Base-by-base conservation (phyloP, 2,888 invertebrate genomes). In the Rhamphomyia laevipes region DNA sequence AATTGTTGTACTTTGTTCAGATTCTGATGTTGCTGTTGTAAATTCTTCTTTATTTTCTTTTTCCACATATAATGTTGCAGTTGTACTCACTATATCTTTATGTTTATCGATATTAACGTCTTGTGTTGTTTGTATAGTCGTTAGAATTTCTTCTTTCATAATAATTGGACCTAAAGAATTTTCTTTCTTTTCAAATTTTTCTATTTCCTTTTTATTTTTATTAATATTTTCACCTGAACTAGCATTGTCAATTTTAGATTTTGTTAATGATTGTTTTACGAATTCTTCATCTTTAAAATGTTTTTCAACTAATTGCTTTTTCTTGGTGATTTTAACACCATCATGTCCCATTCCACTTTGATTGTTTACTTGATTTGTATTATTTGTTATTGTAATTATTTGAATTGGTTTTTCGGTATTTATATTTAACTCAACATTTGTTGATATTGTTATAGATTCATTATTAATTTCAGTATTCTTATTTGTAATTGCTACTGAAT, bases 281-380 rank as follows among this genome's bases (percentile, higher is more conserved):
- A 27, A 27, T 5, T 35, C 35, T 13, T 54, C 50, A 43, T 54
- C 51, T 16, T 58, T 52, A 53, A 57, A 66, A 50, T 65, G 63
- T 46, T 65, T 64, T 51, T 65, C 63, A 31, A 62, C 55, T 49
- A 67, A 56, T 56, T 70, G 67, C 50, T 70, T 70, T 55, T 68
- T 69, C 46, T 59, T 63, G 35, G 66, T 68, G 38, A 58, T 52
- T 55, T 70, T 70, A 12, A 62, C 55, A n/a, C 69, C 68, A 56
- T 70, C 70, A 55, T 67, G 70, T 4, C 68, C 69, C 13, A 42
- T 42, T 42, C 3, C 7, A 27, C 3, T 42, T 1, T n/a, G 15
- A 23, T 9, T 27, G 9, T 15, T 42, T 2, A n/a, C 1, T 27
- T 42, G 2, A 4, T 40, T 18, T 2, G 40, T 3, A 18, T 4